Conservation (phyloP, 2,888 invertebrate species). For the Reticulitermes lucifugus region DNA sequence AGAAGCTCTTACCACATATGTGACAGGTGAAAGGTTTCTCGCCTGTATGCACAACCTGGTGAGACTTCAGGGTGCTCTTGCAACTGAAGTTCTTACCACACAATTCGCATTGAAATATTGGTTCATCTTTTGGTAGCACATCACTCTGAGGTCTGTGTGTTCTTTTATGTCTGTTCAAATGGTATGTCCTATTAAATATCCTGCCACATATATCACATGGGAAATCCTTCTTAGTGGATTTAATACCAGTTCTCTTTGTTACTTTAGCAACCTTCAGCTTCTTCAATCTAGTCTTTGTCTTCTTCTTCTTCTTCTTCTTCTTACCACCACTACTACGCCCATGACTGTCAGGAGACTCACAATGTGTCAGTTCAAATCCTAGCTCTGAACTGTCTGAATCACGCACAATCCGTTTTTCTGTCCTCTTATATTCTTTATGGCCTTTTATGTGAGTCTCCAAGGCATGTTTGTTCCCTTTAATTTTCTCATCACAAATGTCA, state of each 20-base stretch:
- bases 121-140: constrained; percentile 34
- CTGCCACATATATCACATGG: constrained; percentile 39
- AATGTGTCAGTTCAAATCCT: not conserved
- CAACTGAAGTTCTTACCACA: constrained; percentile 47
- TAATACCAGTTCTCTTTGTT: not conserved
- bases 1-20: constrained; percentile 74
- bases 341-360: not conserved
- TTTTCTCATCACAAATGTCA: constrained; percentile 34
- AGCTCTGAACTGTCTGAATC: not conserved
- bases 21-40: constrained; percentile 76
- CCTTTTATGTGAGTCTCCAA: not conserved
- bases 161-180: constrained; percentile 40
- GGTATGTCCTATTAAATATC: constrained; percentile 42
- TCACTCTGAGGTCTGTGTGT: constrained; percentile 35
- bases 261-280: not conserved
- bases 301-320: not conserved
- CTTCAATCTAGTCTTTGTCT: not conserved
- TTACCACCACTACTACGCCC: not conserved
- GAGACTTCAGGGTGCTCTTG: constrained; percentile 56
- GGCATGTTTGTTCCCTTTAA: not conserved
- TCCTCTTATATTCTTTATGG: not conserved
- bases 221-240: not conserved
- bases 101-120: constrained; percentile 29
- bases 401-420: not conserved
- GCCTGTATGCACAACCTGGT: constrained; percentile 66